Conservation (phyloP, 2,113 vertebrate species). For the Ahaetulla prasina region DNA sequence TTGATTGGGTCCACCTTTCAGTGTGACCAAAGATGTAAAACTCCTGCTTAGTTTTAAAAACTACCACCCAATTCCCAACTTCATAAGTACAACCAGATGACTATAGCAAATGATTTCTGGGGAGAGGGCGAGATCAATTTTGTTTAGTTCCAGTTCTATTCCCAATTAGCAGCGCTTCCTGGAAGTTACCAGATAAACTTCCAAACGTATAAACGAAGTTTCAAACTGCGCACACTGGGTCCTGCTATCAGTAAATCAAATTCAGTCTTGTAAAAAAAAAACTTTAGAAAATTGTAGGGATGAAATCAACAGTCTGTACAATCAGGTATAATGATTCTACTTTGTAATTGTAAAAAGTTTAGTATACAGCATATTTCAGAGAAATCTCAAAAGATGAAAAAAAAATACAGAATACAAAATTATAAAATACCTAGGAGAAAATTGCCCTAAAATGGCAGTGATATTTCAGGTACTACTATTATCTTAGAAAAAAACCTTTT, state of each 20-base stretch:
- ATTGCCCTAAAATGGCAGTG: neutral
- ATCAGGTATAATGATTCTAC: conserved; percentile 1
- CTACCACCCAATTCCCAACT: neutral
- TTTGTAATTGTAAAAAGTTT: neutral
- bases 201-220: neutral
- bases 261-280: neutral
- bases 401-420: neutral
- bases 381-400: neutral
- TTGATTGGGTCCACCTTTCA: neutral
- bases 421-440: conserved; percentile 1
- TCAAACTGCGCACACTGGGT: neutral
- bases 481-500: neutral
- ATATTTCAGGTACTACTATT: conserved; percentile 4
- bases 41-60: neutral
- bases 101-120: neutral
- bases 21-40: neutral
- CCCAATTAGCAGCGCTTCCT: neutral
- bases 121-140: neutral
- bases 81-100: neutral
- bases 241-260: conserved; percentile 27
- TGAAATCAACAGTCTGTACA: neutral
- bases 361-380: neutral
- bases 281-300: conserved; percentile 19
- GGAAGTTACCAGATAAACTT: neutral
- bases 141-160: neutral